Base-by-base conservation (phyloP, 2,888 invertebrate species). In the Oligia strigilis region DNA sequence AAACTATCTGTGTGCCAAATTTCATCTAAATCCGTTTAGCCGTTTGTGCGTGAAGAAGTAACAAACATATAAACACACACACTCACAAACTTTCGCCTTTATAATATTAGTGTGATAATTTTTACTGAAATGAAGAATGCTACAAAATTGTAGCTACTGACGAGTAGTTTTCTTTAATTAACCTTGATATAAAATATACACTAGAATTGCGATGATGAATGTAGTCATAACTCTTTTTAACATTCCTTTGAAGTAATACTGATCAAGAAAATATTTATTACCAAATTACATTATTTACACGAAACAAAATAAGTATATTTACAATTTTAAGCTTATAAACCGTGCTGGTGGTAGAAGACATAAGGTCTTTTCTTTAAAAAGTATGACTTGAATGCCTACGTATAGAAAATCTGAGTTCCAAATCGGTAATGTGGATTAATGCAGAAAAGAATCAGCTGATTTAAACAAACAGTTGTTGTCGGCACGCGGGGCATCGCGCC, bases 371-470 rank as follows among this genome's bases (percentile, higher is more conserved):
- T 49, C 49, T 49, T 49, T 13, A 14, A 49, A 49, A 49, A 49
- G 0, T 49, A 14, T 49, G 13, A 49, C 46, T 49, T 49, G 49
- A 49, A 49, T 49, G 2, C 14, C 49, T 49, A 46, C 9, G 11
- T 13, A 46, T 46, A 49, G 14, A 49, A 14, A 14, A 49, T 49
- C 14, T 49, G 14, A 14, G 4, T 49, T 14, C 49, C 49, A 49
- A 49, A 49, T 14, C 14, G 49, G 43, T 49, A 29, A 67, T 14
- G 14, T 46, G 13, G 2, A 23, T 46, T 36, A 17, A 3, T 69
- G 9, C 55, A 40, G 36, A 46, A 69, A 66, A 49, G 23, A 65
- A 78, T 71, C 84, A 84, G 84, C 84, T 73, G 84, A 73, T 71
- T 70, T 65, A 79, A 73, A 73, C 69, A 72, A 84, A 80, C 70